These are phyloP conservation scores for Neotoma lepida DNA, from an alignment of 2,113 vertebrate genomes.

Conservation along the genomic window DNA sequence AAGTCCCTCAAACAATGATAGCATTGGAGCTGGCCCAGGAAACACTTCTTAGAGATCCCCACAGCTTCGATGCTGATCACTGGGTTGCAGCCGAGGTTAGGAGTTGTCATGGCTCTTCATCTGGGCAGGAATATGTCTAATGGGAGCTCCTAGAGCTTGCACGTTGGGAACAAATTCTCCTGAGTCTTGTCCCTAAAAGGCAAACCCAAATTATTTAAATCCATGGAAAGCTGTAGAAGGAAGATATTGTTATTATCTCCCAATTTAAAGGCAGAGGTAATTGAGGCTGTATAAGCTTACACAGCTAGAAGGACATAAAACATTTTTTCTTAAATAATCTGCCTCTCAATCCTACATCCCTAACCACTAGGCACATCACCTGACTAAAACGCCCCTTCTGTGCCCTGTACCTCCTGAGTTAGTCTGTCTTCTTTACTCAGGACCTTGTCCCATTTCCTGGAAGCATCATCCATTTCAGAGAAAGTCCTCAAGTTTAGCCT, in stretches of 20 bases:
- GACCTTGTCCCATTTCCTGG: background rate
- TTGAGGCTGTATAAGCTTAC: background rate
- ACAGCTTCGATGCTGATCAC: background rate
- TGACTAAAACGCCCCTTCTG: background rate
- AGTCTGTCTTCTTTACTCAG: slow-evolving; percentile 7
- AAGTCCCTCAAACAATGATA: background rate
- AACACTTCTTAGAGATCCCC: slow-evolving; percentile 5
- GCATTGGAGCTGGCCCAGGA: background rate
- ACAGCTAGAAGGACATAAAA: background rate
- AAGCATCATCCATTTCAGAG: background rate
- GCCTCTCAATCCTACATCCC: background rate
- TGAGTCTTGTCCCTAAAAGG: background rate
- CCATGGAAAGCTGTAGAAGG: slow-evolving; percentile 6
- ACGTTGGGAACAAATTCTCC: background rate
- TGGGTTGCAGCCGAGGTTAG: slow-evolving; percentile 9
- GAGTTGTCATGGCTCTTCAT: background rate
- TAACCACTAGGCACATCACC: background rate
- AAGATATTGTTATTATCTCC: background rate
- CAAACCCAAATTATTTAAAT: slow-evolving; percentile 49
- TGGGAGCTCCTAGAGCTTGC: background rate
- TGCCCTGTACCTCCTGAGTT: background rate
- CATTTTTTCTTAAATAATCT: background rate
- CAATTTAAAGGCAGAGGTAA: slow-evolving; percentile 17
- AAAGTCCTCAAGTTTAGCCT: slow-evolving; percentile 7
- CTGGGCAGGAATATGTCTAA: background rate